A percentile compares a stretch with the other conserved stretches of the same genome.
phyloP scores from a whole-genome alignment of 2,797 vertebrate genomes.

The Phoxinus dragarum region DNA sequence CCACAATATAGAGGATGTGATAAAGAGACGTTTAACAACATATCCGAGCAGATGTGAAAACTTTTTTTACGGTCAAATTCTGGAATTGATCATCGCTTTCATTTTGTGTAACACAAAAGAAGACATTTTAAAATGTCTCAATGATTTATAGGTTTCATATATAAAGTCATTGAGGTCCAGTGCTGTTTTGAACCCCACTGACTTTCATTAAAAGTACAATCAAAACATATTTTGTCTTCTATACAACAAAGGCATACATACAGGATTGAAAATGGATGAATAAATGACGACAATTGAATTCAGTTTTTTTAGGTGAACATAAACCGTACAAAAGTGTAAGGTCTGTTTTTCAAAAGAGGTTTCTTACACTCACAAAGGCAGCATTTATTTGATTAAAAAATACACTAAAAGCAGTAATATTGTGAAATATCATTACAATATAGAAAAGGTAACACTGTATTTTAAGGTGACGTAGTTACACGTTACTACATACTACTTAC shows the following conservation, averaged over 20 bases:
- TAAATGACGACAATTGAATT: background rate
- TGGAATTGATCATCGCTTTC: background rate
- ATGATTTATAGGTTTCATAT: background rate
- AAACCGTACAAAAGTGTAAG: background rate
- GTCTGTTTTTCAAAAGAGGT: background rate
- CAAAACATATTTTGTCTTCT: background rate
- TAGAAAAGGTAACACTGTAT: too few species aligned
- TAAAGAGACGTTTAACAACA: constrained; percentile 44
- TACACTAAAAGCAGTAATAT: background rate
- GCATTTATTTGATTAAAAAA: background rate
- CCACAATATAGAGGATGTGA: constrained; percentile 37
- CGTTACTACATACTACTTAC: too few species aligned
- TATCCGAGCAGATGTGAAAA: constrained; percentile 8
- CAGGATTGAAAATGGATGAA: background rate
- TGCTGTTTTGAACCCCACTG: background rate
- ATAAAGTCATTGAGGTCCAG: background rate
- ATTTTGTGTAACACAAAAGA: background rate
- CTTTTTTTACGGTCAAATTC: background rate
- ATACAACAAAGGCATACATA: background rate
- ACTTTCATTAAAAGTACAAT: background rate
- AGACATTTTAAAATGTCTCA: background rate
- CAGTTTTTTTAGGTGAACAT: background rate
- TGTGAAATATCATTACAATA: background rate
- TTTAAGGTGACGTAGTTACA: too few species aligned
- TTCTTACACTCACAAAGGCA: background rate